Evolutionary conservation across 2,797 vertebrate species (phyloP), one percentile per base, ranked within the genome.

Genomic region (Rhynchonycteris naso): DNA sequence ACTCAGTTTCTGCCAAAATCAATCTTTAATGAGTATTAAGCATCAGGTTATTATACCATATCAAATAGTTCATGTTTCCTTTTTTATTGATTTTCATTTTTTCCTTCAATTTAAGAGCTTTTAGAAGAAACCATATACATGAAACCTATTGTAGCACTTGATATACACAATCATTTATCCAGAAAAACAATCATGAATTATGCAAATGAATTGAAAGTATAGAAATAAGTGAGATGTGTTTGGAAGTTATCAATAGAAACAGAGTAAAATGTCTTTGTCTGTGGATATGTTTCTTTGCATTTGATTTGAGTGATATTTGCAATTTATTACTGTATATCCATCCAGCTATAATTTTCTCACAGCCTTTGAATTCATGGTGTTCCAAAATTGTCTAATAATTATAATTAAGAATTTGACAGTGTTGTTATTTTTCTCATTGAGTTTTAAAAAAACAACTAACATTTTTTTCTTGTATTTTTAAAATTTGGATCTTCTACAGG

Each of bases 401-500:
- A 0, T 79, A 90, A 95, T 88, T 79, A 83, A 93, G 65, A 90
- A 15, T 43, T 75, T 91, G 33, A 35, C 6, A 16, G 65, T 58
- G 59, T 30, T 12, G 0, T 7, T 95, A 43, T 66, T 72, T 83
- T 33, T 93, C 7, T 10, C 83, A 5, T 11, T 52, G 52, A 35
- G 88, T 33, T 0, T 92, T 26, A 6, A 59, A 84, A 58, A 21
- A 97, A 81, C 97, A 96, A 96, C 96, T 75, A 5, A 52, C 83
- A 52, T 95, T 89, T 98, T 98, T 82, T 97, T 85, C 95, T 94
- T 95, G 74, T 94, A 83, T 88, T 91, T 97, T 96, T 76, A 83
- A 81, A 96, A 93, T 95, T 50, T 96, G 94, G 90, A 92, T 97
- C 90, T 97, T 96, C 98, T 98, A 96, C 99, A 99, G 99, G 99